Conservation (phyloP, 2,113 vertebrate species). For the Raphicerus campestris region DNA sequence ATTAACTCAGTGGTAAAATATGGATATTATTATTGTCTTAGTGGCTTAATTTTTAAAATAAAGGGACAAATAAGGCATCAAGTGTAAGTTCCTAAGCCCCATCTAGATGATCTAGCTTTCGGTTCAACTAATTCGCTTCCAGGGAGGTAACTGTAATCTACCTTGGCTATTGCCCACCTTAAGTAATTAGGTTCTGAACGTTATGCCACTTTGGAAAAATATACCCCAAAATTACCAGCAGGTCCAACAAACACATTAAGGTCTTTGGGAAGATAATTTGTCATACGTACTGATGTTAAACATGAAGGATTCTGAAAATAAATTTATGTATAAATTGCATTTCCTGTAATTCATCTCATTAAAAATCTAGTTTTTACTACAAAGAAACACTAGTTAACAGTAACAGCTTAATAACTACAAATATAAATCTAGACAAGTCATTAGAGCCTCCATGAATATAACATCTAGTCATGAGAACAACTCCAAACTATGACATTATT, state of each 20-base stretch:
- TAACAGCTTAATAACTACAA: not conserved
- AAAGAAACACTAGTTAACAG: not conserved
- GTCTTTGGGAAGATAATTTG: not conserved
- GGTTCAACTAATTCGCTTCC: not conserved
- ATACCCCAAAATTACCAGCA: not conserved
- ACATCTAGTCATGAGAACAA: not conserved
- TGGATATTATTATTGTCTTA: not conserved
- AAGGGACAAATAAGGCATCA: not conserved
- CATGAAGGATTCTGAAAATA: not conserved
- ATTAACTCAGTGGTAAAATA: not conserved
- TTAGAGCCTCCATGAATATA: not conserved
- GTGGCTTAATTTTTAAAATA: constrained; percentile 19
- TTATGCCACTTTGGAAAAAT: not conserved
- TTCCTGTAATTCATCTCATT: not conserved
- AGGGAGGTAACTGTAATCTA: not conserved
- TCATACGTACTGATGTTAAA: not conserved
- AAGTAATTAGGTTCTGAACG: not conserved
- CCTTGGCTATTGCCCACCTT: not conserved
- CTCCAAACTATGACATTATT: not conserved
- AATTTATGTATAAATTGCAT: not conserved
- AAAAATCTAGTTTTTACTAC: not conserved
- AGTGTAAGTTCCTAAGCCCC: not conserved
- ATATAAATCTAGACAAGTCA: not conserved
- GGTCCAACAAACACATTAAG: not conserved
- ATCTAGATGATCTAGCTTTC: not conserved